Base-by-base conservation (phyloP, 2,113 vertebrate species). In the Chionis minor region DNA sequence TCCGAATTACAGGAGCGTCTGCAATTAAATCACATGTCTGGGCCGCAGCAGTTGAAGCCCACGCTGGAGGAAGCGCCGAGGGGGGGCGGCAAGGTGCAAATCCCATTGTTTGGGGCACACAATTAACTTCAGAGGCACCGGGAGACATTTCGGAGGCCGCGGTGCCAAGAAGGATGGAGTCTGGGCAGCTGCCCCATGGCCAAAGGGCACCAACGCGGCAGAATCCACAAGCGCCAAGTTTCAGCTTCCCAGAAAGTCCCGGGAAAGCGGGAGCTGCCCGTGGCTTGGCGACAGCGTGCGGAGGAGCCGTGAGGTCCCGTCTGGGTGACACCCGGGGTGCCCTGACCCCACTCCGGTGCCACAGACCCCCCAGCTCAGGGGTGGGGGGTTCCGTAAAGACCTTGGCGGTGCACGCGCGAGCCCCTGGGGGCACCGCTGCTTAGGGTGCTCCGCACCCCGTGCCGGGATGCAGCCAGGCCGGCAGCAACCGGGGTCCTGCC, bases 351-450 rank as follows among this genome's bases (percentile, higher is more conserved):
- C 56, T 67, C 27, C 1, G 0, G 59, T 0, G 0, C 33, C 10
- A 6, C 23, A 5, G 30, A 56, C 5, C 13, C 13, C 24, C 11
- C 2, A 1, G 32, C n/a, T 67, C 28, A 49, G 0, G 1, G 13
- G 6, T 13, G 9, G 7, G 20, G 17, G 15, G 8, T 5, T 74
- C 81, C 0, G 0, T 6, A 19, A 51, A 52, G 30, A 75, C 47
- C 21, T 35, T 1, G 0, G 52, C 0, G 0, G 17, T 40, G 83
- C 66, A 52, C 1, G 0, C 0, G 8, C 15, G 26, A 82, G 20
- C 15, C 49, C 28, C 66, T 72, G 0, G 0, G 42, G 2, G 16
- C 0, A 1, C 6, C 1, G 1, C 42, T 10, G 33, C 27, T 66
- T 1, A 0, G 7, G n/a, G 40, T 6, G 77, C 56, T 61, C 51